Evolutionary conservation across 2,888 invertebrate species (phyloP), one percentile per base, ranked within the genome.

Genomic region (Catocala nupta): DNA sequence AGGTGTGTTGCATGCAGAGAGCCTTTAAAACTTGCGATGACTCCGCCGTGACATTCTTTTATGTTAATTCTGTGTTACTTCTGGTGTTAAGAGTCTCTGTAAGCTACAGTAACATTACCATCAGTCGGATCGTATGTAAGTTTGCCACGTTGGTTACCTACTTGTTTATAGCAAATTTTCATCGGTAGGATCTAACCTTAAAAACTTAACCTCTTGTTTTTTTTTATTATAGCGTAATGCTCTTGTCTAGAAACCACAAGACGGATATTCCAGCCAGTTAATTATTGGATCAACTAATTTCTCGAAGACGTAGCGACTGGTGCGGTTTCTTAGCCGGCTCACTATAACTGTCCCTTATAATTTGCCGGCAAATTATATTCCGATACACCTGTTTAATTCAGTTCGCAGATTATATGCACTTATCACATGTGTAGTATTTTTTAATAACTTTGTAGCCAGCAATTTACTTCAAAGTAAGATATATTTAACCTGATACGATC

Each of bases 291-390:
- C 33, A 8, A 48, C 36, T 5, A 48, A 47, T 48, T 39, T 36
- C 8, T 36, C n/a, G 9, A 36, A 51, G 36, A 51, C 51, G 43
- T 6, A 7, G 7, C 10, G 13, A 9, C 43, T 36, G 33, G n/a
- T 36, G 45, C 39, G 52, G 52, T 52, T 13, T n/a, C 39, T 45
- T 45, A 13, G 45, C 34, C 45, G 25, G 44, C 75, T 72, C 74
- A 81, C 67, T n/a, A 34, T 53, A 48, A 16, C 13, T 47, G 6
- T 25, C 36, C 34, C n/a, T 54, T 53, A 55, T 72, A 60, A 71
- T 57, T 62, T 62, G 36, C 34, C 7, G 48, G 34, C 44, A 43
- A 57, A 71, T 62, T 57, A 34, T 48, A 44, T 77, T 75, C 75
- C 45, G 61, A 63, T 63, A 63, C 53, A 57, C 36, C 62, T 59